Evolutionary conservation across 2,888 invertebrate genomes (phyloP), one percentile per base, ranked within the genome.

Genomic region (Linyphia triangularis): DNA sequence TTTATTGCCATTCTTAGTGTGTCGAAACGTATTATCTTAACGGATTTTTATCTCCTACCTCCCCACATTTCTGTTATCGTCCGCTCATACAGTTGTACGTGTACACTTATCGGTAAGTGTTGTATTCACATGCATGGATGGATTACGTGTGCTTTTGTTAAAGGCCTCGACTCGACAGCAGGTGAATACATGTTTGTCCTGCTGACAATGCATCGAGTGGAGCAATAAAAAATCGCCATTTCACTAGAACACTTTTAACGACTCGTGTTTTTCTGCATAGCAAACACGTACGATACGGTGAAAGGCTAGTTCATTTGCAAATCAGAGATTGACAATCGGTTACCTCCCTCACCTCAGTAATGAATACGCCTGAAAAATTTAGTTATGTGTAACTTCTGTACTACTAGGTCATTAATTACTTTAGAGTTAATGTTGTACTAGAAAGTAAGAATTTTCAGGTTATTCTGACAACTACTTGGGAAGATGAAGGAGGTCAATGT

Each of bases 181-280:
- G 85, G 78, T 85, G 85, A 79, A 63, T 24, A 85, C 70, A 72
- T 85, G 78, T 85, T 85, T 85, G 75, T 61, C 78, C 61, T 85
- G 78, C 77, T 79, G 85, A 85, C 85, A 85, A 85, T 85, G 85
- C 72, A 59, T 63, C 72, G 63, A 79, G 33, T 10, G 9, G 85
- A 59, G 70, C 85, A 59, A 79, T 78, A 85, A 72, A 51, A 82
- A 67, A 79, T 43, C 65, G 67, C 65, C 79, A 79, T 67, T 79
- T 51, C 51, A 37, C 40, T 77, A 37, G 77, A 37, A 40, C 5
- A 43, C 77, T 9, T 43, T 37, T 37, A 30, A 28, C 28, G 37
- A 69, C 33, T 22, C 33, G 70, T 70, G 70, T 70, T 70, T 70
- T 43, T 22, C 70, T 40, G 59, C 37, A 2, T 69, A 10, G 4